Percentiles rank a stretch among this genome's conserved stretches.
phyloP scores from a whole-genome alignment of 2,888 invertebrate genomes.

The Tetragonula carbonaria region DNA sequence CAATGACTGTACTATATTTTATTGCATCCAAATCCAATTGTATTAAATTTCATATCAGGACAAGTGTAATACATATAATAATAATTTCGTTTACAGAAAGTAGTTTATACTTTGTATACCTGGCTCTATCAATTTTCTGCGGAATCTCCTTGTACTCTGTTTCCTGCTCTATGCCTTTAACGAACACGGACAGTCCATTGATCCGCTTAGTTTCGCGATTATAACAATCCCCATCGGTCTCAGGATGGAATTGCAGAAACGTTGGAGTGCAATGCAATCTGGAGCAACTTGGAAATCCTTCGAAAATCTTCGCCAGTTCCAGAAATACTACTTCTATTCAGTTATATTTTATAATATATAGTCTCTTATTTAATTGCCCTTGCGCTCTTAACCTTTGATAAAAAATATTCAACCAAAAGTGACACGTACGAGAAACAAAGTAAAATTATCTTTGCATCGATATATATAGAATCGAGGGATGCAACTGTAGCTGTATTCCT shows the following conservation, averaged over 20 bases:
- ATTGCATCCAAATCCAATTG: no score
- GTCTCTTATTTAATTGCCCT: neutral
- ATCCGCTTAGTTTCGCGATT: conserved; percentile 63
- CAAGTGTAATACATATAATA: no score
- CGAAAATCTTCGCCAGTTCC: conserved; percentile 55
- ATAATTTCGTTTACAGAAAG: no score
- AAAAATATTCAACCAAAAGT: neutral
- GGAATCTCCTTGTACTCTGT: conserved; percentile 8
- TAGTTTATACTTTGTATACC: neutral
- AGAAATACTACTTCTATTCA: neutral
- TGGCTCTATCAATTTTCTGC: neutral
- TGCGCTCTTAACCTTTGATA: conserved; percentile 9
- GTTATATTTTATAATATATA: neutral
- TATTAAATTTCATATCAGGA: no score
- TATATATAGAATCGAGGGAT: neutral
- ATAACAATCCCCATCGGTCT: conserved; percentile 33
- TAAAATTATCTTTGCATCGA: conserved; percentile 17
- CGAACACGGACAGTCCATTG: conserved; percentile 63
- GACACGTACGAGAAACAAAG: conserved; percentile 27
- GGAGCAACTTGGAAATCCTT: conserved; percentile 43
- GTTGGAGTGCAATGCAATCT: conserved; percentile 31
- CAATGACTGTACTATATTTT: no score
- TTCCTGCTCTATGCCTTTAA: conserved; percentile 42
- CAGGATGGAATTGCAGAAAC: conserved; percentile 38
- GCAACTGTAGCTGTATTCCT: neutral